A percentile compares a stretch with the other conserved stretches of the same genome.
Evolutionary conservation across 2,113 vertebrate genomes (phyloP).

Genomic region (Dunckerocampus dactyliophorus): DNA sequence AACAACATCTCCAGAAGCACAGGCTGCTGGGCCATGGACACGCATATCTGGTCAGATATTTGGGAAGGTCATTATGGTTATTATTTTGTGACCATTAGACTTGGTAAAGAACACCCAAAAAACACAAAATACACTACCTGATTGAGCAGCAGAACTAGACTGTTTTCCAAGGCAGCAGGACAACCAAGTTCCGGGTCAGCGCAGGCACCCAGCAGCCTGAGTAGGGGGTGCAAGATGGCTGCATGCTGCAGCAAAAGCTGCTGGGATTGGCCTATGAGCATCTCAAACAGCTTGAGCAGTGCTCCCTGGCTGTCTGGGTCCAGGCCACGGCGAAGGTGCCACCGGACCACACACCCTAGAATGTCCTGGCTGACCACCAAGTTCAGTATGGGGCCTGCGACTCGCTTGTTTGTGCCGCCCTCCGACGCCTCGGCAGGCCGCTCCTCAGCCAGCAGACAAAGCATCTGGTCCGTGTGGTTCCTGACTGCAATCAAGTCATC

Average conservation of each 20-base stretch:
- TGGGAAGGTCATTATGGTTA: neutral
- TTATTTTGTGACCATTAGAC: neutral
- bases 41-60: constrained; percentile 72
- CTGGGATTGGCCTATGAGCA: constrained; percentile 88
- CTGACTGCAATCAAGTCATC: constrained; percentile 90
- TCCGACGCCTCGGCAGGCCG: constrained; percentile 63
- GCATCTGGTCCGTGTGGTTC: constrained; percentile 95
- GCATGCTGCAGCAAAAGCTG: constrained; percentile 86
- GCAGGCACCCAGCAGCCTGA: constrained; percentile 82
- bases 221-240: constrained; percentile 83
- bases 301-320: constrained; percentile 84
- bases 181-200: constrained; percentile 72
- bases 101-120: neutral
- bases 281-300: constrained; percentile 91
- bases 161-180: constrained; percentile 77
- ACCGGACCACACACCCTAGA: constrained; percentile 82
- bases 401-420: constrained; percentile 6
- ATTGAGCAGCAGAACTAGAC: constrained; percentile 91
- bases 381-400: constrained; percentile 84
- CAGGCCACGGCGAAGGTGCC: constrained; percentile 83
- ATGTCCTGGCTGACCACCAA: constrained; percentile 82
- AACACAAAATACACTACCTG: constrained; percentile 45
- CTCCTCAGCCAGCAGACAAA: constrained; percentile 89
- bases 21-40: constrained; percentile 85
- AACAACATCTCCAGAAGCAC: constrained; percentile 88